Percentiles rank a stretch among this genome's conserved stretches.
These are phyloP conservation scores for Cepaea hortensis DNA, from an alignment of 2,888 invertebrate genomes.

Conservation along the genomic window DNA sequence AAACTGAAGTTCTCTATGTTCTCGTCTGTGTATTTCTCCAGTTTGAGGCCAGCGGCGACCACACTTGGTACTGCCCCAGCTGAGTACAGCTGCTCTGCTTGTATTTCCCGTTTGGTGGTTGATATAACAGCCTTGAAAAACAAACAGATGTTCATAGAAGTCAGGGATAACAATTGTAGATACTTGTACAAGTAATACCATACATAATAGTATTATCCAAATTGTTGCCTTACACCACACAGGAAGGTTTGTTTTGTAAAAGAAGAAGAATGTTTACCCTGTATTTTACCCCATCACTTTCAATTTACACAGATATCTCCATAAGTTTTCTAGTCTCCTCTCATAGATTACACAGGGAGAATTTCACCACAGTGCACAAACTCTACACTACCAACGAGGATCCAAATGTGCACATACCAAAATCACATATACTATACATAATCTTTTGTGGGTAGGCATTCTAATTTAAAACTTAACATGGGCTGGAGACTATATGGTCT, in stretches of 20 bases:
- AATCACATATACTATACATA: neutral
- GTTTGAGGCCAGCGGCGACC: neutral
- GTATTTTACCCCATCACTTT: no score
- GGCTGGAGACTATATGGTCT: neutral
- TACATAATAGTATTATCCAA: neutral
- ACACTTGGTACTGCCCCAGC: neutral
- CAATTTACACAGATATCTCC: no score
- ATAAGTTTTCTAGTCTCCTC: no score
- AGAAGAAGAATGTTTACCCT: no score
- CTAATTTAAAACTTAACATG: neutral
- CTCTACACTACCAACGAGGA: no score
- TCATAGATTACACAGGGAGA: no score
- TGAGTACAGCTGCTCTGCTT: conserved; percentile 2
- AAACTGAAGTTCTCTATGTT: conserved; percentile 5
- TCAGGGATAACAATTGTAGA: neutral
- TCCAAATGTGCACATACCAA: no score
- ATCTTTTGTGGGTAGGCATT: neutral
- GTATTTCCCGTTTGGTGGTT: conserved; percentile 33
- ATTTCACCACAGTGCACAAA: no score
- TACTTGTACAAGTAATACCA: neutral
- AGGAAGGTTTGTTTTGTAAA: no score
- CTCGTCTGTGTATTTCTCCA: neutral
- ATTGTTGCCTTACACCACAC: no score
- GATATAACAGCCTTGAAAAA: conserved; percentile 41
- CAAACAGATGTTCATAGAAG: neutral